These are phyloP conservation scores for Erpornis zantholeuca DNA, from an alignment of 2,113 vertebrate genomes.

Conservation along the genomic window DNA sequence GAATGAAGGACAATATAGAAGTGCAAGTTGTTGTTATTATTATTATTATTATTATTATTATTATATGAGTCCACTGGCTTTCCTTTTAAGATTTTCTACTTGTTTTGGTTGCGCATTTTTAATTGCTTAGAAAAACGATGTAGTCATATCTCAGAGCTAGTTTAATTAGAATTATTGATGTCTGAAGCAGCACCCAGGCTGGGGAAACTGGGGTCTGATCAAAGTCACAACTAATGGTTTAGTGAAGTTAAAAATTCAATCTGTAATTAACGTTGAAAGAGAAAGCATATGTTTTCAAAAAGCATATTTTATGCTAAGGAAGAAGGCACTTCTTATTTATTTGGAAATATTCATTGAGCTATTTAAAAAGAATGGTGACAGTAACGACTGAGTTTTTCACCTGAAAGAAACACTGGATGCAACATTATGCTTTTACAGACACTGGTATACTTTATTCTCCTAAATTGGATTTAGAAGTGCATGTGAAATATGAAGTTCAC, in stretches of 20 bases:
- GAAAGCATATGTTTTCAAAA: background rate
- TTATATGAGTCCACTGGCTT: background rate
- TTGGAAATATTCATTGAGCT: background rate
- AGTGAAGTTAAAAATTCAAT: constrained; percentile 30
- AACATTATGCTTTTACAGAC: background rate
- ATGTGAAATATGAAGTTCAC: background rate
- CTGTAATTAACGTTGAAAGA: constrained; percentile 40
- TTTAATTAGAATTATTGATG: constrained; percentile 72
- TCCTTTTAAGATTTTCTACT: constrained; percentile 34
- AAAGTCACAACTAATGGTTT: constrained; percentile 37
- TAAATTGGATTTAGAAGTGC: background rate
- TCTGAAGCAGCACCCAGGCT: constrained; percentile 55
- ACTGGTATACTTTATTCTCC: background rate
- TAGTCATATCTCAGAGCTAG: constrained; percentile 38
- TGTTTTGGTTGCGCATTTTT: constrained; percentile 60
- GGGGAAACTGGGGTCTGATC: constrained; percentile 58
- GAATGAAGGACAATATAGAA: background rate
- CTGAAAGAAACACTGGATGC: background rate
- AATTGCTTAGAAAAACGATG: constrained; percentile 61
- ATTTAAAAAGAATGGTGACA: background rate
- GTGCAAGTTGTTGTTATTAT: background rate
- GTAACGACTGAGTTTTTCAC: background rate
- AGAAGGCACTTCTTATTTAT: background rate
- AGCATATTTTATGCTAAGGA: background rate
- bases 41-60: background rate